Base-by-base conservation (phyloP, 2,888 invertebrate genomes). In the Halictus ligatus region DNA sequence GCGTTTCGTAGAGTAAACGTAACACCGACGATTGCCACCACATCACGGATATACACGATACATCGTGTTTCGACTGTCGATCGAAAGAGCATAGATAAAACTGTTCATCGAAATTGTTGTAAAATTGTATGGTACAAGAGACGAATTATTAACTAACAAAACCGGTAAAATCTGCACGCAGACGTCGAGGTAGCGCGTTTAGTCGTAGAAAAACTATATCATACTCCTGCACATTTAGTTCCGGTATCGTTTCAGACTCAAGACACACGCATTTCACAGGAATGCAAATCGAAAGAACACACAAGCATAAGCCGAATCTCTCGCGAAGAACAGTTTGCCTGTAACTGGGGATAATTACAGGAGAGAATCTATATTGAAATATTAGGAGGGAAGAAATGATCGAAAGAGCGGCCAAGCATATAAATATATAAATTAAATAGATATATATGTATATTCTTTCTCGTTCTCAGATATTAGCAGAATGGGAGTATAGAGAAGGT, bases 1-100 rank as follows among this genome's bases (percentile, higher is more conserved):
- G 74, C 74, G 40, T 75, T 67, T 82, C 60, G 64, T 78, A 80
- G 25, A 67, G 43, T 64, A 75, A 83, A 84, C 72, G 48, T 71
- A 60, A 81, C 71, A 75, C 76, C 58, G 72, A 18, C 78, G 76
- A 81, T 75, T 75, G 77, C 75, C 77, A 80, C 81, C 83, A 89
- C 86, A 87, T 91, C 87, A 89, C 89, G 86, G 89, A 80, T 85
- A 75, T 35, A 29, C 12, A n/a, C 58, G n/a, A n/a, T 64, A 29
- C 91, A 92, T 83, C 87, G 92, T 92, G 91, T 92, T 92, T 92
- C 92, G 90, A 91, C 79, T 91, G 91, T 89, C 88, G 84, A 91
- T 86, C 83, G 88, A 90, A 84, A 29, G 13, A 50, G 81, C 73
- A 86, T 86, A 85, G 84, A 75, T 35, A 60, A 67, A 83, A 83